Percentiles rank a stretch among this genome's conserved stretches.
Evolutionary conservation across 2,888 invertebrate species (phyloP).

Genomic region (Nemotelus nigrinus): DNA sequence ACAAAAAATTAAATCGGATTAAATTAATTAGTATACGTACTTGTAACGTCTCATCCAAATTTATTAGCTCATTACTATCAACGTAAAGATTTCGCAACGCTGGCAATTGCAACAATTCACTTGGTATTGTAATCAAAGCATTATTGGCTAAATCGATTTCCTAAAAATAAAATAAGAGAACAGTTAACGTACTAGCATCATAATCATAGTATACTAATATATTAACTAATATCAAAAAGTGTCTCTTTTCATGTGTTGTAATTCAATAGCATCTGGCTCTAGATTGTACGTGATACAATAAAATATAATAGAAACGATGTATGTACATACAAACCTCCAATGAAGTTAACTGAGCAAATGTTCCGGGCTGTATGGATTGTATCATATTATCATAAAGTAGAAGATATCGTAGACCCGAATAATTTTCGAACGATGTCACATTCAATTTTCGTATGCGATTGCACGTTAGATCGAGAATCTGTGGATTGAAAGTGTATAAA

Average conservation of each 20-base stretch:
- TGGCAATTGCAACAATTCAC: constrained; percentile 68
- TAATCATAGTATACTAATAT: not conserved
- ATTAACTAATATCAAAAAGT: constrained; percentile 43
- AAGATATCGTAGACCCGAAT: constrained; percentile 60
- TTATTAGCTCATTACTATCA: constrained; percentile 61
- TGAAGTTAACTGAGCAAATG: constrained; percentile 60
- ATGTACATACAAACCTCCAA: constrained; percentile 57
- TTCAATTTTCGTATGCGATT: constrained; percentile 64
- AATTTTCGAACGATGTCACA: constrained; percentile 60
- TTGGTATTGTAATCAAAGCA: constrained; percentile 61
- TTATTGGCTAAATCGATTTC: constrained; percentile 65
- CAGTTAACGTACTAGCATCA: not conserved
- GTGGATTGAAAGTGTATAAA: constrained; percentile 49
- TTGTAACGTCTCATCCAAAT: constrained; percentile 58
- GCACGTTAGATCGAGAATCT: constrained; percentile 63
- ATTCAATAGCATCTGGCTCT: no score
- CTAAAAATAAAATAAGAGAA: constrained; percentile 53
- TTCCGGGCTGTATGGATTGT: constrained; percentile 62
- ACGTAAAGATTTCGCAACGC: constrained; percentile 72
- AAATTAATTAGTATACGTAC: constrained; percentile 45
- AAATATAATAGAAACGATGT: not conserved
- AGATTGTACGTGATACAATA: not conserved
- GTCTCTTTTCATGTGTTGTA: constrained; percentile 14
- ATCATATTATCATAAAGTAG: constrained; percentile 64
- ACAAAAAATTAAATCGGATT: no score